A percentile compares a stretch with the other conserved stretches of the same genome.
These are phyloP conservation scores for Corvus moneduloides DNA, from an alignment of 2,113 vertebrate species.

Conservation along the genomic window DNA sequence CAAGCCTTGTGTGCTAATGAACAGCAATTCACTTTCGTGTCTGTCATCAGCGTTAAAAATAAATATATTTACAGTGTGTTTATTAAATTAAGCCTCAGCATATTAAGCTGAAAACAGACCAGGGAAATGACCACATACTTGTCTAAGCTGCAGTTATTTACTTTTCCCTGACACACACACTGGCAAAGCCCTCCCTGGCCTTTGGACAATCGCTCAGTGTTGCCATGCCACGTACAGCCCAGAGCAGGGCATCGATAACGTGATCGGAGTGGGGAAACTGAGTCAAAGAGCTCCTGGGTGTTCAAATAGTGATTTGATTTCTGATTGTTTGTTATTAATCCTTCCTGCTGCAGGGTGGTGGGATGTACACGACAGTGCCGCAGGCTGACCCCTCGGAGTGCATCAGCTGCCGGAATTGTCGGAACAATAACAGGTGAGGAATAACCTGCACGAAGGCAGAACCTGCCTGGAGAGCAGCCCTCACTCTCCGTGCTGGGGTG, in stretches of 20 bases:
- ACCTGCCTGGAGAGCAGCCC: accelerated
- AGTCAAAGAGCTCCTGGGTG: not conserved
- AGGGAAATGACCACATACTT: conserved; percentile 56
- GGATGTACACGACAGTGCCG: conserved; percentile 80
- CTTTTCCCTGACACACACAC: conserved; percentile 19
- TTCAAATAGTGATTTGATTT: not conserved
- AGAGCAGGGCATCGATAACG: not conserved
- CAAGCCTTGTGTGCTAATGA: not conserved
- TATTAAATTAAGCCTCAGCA: conserved; percentile 10
- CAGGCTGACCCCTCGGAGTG: conserved; percentile 85
- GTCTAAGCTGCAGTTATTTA: conserved; percentile 28
- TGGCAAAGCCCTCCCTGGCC: not conserved
- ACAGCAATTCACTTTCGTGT: not conserved
- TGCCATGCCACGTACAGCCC: not conserved
- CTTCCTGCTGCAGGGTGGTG: conserved; percentile 76
- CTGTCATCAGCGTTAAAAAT: conserved; percentile 32
- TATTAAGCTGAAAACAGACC: conserved; percentile 16
- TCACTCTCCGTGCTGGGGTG: accelerated
- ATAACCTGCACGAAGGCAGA: accelerated
- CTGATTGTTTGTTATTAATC: not conserved
- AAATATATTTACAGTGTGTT: conserved; percentile 27
- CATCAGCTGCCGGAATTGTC: conserved; percentile 89
- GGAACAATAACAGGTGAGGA: conserved; percentile 94
- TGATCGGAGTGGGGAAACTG: not conserved
- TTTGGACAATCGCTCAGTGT: not conserved